Percentiles rank a stretch among this genome's conserved stretches.
phyloP scores from a whole-genome alignment of 2,113 vertebrate genomes.

The Pollimyrus isidori region DNA sequence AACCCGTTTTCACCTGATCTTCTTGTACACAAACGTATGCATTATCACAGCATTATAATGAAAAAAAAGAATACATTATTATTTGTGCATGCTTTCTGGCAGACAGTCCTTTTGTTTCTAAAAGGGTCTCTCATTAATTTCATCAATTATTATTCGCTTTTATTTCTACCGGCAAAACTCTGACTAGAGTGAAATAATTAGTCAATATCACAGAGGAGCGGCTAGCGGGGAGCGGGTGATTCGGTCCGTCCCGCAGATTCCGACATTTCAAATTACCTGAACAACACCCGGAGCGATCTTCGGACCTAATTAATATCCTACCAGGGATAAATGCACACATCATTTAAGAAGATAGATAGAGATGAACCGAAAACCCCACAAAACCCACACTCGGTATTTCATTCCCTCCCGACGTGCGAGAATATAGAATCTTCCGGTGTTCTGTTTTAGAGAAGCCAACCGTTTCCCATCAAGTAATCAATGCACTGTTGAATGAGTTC shows the following conservation, averaged over 20 bases:
- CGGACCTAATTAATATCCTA: slow-evolving; percentile 84
- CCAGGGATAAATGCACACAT: slow-evolving; percentile 54
- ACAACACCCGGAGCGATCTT: slow-evolving; percentile 75
- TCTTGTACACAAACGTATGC: neutral
- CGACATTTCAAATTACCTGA: slow-evolving; percentile 86
- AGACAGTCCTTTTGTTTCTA: slow-evolving; percentile 45
- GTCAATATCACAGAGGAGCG: slow-evolving; percentile 64
- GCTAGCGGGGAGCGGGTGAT: slow-evolving; percentile 57
- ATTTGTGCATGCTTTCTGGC: slow-evolving; percentile 18
- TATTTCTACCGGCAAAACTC: slow-evolving; percentile 61
- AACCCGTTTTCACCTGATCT: neutral
- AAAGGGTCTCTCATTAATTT: slow-evolving; percentile 63
- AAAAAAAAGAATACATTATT: slow-evolving; percentile 39
- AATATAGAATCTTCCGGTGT: slow-evolving; percentile 58
- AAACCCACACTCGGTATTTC: slow-evolving; percentile 44
- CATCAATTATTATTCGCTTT: slow-evolving; percentile 62
- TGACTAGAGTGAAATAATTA: slow-evolving; percentile 80
- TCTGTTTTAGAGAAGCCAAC: slow-evolving; percentile 65
- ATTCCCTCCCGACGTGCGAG: slow-evolving; percentile 48
- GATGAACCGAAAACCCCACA: slow-evolving; percentile 28
- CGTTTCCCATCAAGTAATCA: slow-evolving; percentile 85
- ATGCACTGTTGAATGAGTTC: slow-evolving; percentile 92
- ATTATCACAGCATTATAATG: slow-evolving; percentile 38
- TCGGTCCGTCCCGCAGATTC: slow-evolving; percentile 57
- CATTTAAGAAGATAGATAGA: slow-evolving; percentile 54